Base-by-base conservation (phyloP, 1,140 invertebrate species). In the Tetragonula clypearis region DNA sequence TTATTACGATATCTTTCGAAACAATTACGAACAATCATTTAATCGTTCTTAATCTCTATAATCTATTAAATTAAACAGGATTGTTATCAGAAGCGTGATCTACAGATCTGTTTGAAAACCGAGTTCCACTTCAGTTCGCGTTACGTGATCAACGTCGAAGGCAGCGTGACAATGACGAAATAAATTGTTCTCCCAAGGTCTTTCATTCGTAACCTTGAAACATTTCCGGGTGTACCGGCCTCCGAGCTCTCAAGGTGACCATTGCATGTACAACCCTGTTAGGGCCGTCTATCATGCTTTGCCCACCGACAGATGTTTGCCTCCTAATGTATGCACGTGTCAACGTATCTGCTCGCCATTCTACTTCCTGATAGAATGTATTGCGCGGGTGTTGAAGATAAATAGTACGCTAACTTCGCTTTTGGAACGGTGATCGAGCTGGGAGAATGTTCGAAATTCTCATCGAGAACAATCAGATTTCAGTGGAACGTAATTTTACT, bases 281-380 rank as follows among this genome's bases (percentile, higher is more conserved):
- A 88, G 87, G 84, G 82, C 89, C 88, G 88, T 92, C 88, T 71
- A 86, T 55, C 60, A 79, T 26, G 71, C 87, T 91, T 92, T 90
- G 87, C 86, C 82, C 79, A 82, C 86, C 86, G 90, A 91, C 93
- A 93, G 93, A 93, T 93, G 92, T 93, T 92, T 88, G 84, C 78
- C 85, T 90, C 86, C 87, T 93, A 93, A 94, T 93, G 89, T 94
- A 93, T 93, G 91, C 90, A 86, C 91, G 88, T 92, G 91, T 94
- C 92, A 93, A 93, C 90, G 88, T 91, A 89, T 90, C 87, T 91
- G 89, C 86, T 81, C 85, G 88, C 85, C 86, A 87, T 74, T 86
- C 86, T 88, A 88, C 82, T 90, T 91, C 87, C 87, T 79, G 85
- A 88, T 90, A 84, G 80, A 87, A 88, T 77, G 77, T 84, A 73